Evolutionary conservation across 2,113 vertebrate species (phyloP), one percentile per base, ranked within the genome.

Genomic region (Tamias sibiricus): DNA sequence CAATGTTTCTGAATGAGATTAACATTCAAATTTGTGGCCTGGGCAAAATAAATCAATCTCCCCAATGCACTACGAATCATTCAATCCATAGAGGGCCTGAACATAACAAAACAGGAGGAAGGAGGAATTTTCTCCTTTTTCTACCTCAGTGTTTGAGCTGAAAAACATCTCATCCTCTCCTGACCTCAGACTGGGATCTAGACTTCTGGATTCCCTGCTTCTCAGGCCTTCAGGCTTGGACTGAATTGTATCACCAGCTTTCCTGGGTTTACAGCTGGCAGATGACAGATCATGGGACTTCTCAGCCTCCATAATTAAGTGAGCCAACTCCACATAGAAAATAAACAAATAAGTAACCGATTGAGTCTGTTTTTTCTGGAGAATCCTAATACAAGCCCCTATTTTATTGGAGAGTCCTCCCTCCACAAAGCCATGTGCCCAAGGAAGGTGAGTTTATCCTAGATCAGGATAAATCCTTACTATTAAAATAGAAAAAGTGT

Each of bases 401-500:
- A 0, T 69, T 88, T 77, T 94, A 94, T 2, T 82, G 47, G 26
- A 1, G 1, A 42, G 0, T 20, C 57, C 16, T 92, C 52, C 40
- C n/a, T 94, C 71, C n/a, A 72, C 35, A 87, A 95, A 92, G 13
- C 71, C n/a, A 82, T 44, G 6, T 79, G 26, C 12, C 79, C 26
- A 71, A 24, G 16, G 12, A 90, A 87, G 13, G 32, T 57, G 20
- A 77, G 32, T 81, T 30, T 83, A 74, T 80, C 11, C 20, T 72
- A 94, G 37, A 8, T 76, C 64, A 77, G 37, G 14, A 49, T 84
- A 85, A 94, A 64, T 77, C 6, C 35, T 79, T 32, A 57, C 59
- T 88, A 69, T 57, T 91, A 91, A 95, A 90, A 44, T 52, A 93
- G 32, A 81, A 26, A 85, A 89, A 74, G 40, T 9, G 11, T 54